These are phyloP conservation scores for Luehdorfia chinensis DNA, from an alignment of 1,140 invertebrate genomes.

Conservation along the genomic window DNA sequence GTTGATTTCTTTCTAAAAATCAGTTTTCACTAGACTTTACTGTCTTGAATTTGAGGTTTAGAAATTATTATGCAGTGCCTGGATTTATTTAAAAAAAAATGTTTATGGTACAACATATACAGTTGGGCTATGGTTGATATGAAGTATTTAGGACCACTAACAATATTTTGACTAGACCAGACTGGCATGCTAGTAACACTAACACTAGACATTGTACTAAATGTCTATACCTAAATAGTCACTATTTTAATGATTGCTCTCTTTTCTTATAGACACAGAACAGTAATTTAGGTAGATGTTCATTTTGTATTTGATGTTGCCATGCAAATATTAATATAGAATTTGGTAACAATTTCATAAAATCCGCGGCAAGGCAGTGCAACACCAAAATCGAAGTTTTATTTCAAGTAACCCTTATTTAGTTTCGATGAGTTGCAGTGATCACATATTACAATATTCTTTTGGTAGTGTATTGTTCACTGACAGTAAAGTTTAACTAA, in stretches of 20 bases:
- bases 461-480: too few relatives aligned
- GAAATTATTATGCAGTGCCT: too few relatives aligned
- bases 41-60: too few relatives aligned
- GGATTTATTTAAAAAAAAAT: too few relatives aligned
- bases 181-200: constrained; percentile 68
- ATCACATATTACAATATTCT: too few relatives aligned
- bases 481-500: too few relatives aligned
- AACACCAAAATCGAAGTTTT: not conserved
- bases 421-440: too few relatives aligned
- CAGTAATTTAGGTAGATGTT: constrained; percentile 37
- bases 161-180: constrained; percentile 37
- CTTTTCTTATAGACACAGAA: constrained; percentile 33
- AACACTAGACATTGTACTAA: constrained; percentile 41
- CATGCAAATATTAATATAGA: constrained; percentile 31
- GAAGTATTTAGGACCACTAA: constrained; percentile 53
- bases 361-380: not conserved
- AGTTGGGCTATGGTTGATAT: constrained; percentile 63
- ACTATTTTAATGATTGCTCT: too few relatives aligned
- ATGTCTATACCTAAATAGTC: constrained; percentile 43
- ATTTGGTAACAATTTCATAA: constrained; percentile 15
- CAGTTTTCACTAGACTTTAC: too few relatives aligned
- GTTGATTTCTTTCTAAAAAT: too few relatives aligned
- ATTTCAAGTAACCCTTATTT: too few relatives aligned
- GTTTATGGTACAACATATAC: constrained; percentile 45
- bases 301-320: constrained; percentile 50